Evolutionary conservation across 2,797 vertebrate species (phyloP).

Genomic region (Enoplosus armatus): DNA sequence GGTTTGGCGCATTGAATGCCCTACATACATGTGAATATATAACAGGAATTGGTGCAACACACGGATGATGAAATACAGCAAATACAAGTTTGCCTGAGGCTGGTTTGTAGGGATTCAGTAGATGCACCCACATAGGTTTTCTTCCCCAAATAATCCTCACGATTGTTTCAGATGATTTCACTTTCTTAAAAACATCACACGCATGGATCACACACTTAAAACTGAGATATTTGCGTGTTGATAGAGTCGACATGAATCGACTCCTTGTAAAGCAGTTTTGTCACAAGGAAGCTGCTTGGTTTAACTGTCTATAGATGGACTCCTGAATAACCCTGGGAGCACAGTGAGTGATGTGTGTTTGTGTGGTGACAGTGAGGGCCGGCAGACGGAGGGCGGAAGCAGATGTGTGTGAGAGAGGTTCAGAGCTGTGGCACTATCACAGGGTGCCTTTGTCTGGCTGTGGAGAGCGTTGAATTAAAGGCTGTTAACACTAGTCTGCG

Average conservation of each 20-base stretch:
- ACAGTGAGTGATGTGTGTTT: constrained; percentile 81
- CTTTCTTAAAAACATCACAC: not conserved
- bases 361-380: constrained; percentile 69
- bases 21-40: constrained; percentile 49
- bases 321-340: constrained; percentile 76
- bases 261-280: constrained; percentile 52
- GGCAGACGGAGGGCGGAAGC: constrained; percentile 79
- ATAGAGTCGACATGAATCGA: constrained; percentile 55
- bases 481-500: constrained; percentile 77
- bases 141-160: constrained; percentile 8
- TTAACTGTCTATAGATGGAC: constrained; percentile 77
- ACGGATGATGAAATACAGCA: constrained; percentile 43
- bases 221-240: not conserved
- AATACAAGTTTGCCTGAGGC: constrained; percentile 33
- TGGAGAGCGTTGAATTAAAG: constrained; percentile 83
- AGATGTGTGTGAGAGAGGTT: constrained; percentile 82
- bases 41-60: constrained; percentile 42
- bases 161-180: constrained; percentile 21
- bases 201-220: not conserved
- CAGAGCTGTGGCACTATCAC: constrained; percentile 79
- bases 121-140: constrained; percentile 11
- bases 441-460: constrained; percentile 78
- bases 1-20: constrained; percentile 16
- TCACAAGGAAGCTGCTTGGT: constrained; percentile 53
- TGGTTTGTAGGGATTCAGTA: constrained; percentile 9